Base-by-base conservation (phyloP, 2,797 vertebrate genomes). In the Peromyscus eremicus region DNA sequence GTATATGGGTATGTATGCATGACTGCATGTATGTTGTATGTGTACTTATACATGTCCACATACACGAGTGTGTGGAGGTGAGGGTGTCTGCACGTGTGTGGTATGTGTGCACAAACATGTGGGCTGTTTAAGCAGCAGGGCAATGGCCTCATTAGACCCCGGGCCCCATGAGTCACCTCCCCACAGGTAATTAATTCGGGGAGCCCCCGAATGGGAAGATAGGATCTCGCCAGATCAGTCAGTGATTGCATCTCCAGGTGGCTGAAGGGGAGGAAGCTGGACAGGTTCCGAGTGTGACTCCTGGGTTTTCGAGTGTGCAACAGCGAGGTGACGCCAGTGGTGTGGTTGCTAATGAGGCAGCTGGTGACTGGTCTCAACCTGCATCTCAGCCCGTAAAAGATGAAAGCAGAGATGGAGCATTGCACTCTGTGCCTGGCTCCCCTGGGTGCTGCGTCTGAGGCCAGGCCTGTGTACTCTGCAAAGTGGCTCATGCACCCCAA, bases 201-300 rank as follows among this genome's bases (percentile, higher is more conserved):
- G 76, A 85, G 85, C 95, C 7, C 19, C 3, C 68, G 73, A 91
- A 43, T 19, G 0, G 32, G 2, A 16, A 90, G 92, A 71, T 34
- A 85, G 94, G 55, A 90, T 91, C 94, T 29, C 4, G 4, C 37
- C 92, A 71, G 91, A 80, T 92, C 34, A 19, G 94, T 19, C 52
- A 14, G 49, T 1, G 94, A 95, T 40, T 32, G 55, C 94, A 91
- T 92, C 96, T 95, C 89, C 96, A 97, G 97, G 96, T 97, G 97
- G 97, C 92, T 95, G 96, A 82, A 95, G 80, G 97, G 95, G 95
- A 95, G 96, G 96, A 55, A 91, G 95, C 93, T 94, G 96, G 96
- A 91, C 66, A 19, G 23, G 5, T 93, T 97, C 97, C 94, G 82
- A 95, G 86, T 7, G 89, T 43, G 95, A 89, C 96, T 95, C 92